These are phyloP conservation scores for Gnatocerus cornutus DNA, from an alignment of 2,888 invertebrate species.

Conservation along the genomic window DNA sequence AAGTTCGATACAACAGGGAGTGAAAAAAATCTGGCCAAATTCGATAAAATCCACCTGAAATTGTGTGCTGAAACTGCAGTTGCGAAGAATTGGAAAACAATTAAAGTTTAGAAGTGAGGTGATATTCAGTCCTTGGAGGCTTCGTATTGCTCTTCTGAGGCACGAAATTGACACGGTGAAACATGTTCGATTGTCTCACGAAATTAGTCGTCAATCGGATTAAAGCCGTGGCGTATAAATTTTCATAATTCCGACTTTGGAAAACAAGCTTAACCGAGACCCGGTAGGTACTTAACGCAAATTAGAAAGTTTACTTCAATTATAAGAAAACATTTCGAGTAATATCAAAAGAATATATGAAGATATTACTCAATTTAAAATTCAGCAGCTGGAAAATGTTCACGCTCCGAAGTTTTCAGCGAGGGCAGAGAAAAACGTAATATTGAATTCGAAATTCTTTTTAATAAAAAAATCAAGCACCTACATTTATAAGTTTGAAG, in stretches of 20 bases:
- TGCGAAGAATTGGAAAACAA: constrained; percentile 45
- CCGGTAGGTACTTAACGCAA: constrained; percentile 36
- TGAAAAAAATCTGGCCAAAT: background rate
- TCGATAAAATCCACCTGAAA: background rate
- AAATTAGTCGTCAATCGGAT: background rate
- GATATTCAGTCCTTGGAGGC: constrained; percentile 37
- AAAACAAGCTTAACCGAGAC: background rate
- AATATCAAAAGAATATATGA: constrained; percentile 55
- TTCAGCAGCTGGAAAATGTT: constrained; percentile 56
- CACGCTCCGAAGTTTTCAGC: constrained; percentile 49
- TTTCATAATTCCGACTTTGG: constrained; percentile 11
- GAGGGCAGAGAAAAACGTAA: constrained; percentile 46
- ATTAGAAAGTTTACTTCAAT: constrained; percentile 46
- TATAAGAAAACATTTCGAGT: constrained; percentile 44
- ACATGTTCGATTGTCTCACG: constrained; percentile 7
- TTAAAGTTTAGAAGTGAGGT: constrained; percentile 43
- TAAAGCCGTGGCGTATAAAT: constrained; percentile 5
- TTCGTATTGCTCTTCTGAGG: constrained; percentile 27
- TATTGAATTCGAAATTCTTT: constrained; percentile 54
- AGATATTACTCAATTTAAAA: constrained; percentile 60
- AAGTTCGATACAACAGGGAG: background rate
- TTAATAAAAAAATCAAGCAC: constrained; percentile 56
- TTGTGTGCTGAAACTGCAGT: constrained; percentile 6
- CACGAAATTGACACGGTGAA: constrained; percentile 41
- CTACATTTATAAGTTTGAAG: constrained; percentile 59